Evolutionary conservation across 2,888 invertebrate genomes (phyloP).

Genomic region (Tupiocoris notatus): DNA sequence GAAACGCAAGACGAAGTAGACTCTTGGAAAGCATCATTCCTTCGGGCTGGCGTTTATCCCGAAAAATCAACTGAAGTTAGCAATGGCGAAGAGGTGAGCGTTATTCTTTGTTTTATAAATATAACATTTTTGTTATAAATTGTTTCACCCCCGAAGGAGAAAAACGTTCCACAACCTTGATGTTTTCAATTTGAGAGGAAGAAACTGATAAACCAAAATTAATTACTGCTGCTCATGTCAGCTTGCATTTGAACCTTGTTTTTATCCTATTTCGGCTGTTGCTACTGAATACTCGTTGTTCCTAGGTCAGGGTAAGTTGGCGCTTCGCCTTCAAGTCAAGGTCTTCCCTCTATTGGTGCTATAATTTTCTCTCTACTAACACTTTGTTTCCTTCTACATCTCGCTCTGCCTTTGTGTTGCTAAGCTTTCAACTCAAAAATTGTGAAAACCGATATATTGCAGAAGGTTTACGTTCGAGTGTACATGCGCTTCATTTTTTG

Average conservation of each 20-base stretch:
- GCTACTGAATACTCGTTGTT: conserved; percentile 30
- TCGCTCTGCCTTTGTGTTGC: conserved; percentile 14
- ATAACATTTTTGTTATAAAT: too few relatives aligned
- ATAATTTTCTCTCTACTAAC: conserved; percentile 2
- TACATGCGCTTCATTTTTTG: too few relatives aligned
- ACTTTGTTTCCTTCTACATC: background rate
- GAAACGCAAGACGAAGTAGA: conserved; percentile 97
- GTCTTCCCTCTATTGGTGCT: conserved; percentile 8
- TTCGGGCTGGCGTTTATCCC: conserved; percentile 98
- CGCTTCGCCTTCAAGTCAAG: conserved; percentile 20
- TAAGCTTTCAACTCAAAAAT: conserved; percentile 9
- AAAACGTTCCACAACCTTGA: too few relatives aligned
- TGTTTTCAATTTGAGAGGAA: too few relatives aligned
- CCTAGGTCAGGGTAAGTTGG: conserved; percentile 51
- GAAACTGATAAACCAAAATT: too few relatives aligned
- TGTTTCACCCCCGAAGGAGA: too few relatives aligned
- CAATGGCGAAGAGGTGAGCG: conserved; percentile 74
- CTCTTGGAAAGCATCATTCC: conserved; percentile 99
- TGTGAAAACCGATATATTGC: too few relatives aligned
- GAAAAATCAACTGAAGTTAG: conserved; percentile 85
- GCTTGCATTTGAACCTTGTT: background rate
- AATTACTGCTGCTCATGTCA: background rate
- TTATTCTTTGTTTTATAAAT: too few relatives aligned
- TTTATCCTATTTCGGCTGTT: background rate
- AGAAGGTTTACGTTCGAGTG: too few relatives aligned